Evolutionary conservation across 2,113 vertebrate genomes (phyloP).

Genomic region (Zonotrichia leucophrys): DNA sequence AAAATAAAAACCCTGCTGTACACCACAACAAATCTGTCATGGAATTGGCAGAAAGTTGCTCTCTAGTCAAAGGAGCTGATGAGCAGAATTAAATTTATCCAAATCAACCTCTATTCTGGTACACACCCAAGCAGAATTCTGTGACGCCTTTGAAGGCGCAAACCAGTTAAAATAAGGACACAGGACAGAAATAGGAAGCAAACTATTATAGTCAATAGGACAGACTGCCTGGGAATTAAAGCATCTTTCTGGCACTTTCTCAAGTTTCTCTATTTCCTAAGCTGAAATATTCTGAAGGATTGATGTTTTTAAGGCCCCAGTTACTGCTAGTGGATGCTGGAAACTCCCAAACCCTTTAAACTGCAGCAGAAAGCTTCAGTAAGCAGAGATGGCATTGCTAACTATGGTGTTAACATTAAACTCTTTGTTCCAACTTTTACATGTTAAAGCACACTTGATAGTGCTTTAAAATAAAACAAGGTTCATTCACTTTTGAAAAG

Average conservation of each 20-base stretch:
- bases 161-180: constrained; percentile 46
- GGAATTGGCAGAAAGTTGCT: constrained; percentile 40
- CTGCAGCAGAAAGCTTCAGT: neutral
- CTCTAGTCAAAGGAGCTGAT: constrained; percentile 50
- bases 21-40: neutral
- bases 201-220: constrained; percentile 33
- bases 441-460: neutral
- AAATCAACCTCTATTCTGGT: constrained; percentile 40
- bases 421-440: neutral
- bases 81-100: constrained; percentile 58
- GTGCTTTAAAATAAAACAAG: neutral
- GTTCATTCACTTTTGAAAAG: neutral
- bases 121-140: constrained; percentile 37
- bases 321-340: neutral
- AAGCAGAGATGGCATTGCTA: neutral
- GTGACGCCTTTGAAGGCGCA: constrained; percentile 30
- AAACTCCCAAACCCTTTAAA: neutral
- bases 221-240: constrained; percentile 42
- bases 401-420: neutral
- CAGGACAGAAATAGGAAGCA: neutral
- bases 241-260: neutral
- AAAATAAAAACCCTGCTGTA: neutral
- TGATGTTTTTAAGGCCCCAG: neutral
- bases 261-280: neutral
- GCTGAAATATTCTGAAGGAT: neutral